These are phyloP conservation scores for Scarus forsteni DNA, from an alignment of 2,797 vertebrate genomes.

Conservation along the genomic window DNA sequence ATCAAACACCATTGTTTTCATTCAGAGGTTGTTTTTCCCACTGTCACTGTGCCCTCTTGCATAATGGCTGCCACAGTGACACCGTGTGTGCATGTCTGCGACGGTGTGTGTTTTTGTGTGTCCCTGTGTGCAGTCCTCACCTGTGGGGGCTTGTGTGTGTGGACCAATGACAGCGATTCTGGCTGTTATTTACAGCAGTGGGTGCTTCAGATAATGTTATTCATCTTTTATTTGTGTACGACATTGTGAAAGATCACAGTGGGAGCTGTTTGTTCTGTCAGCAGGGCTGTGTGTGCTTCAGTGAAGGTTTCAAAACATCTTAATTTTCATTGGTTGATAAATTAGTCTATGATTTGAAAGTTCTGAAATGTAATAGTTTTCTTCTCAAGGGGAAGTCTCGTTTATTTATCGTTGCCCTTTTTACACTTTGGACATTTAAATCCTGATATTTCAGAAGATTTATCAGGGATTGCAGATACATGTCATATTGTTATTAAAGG, in stretches of 20 bases:
- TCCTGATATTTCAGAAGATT: too few relatives aligned
- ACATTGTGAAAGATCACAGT: neutral
- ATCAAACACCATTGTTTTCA: slow-evolving; percentile 67
- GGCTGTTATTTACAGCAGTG: slow-evolving; percentile 50
- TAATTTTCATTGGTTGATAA: neutral
- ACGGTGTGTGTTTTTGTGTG: slow-evolving; percentile 2
- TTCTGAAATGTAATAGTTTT: too few relatives aligned
- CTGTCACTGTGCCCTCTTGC: slow-evolving; percentile 66
- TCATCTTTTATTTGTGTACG: slow-evolving; percentile 15
- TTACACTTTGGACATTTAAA: too few relatives aligned
- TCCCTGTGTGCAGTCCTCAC: neutral
- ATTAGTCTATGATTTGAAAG: neutral
- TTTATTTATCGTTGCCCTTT: too few relatives aligned
- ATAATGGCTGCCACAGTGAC: slow-evolving; percentile 47
- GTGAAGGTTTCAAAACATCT: neutral
- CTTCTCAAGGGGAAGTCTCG: too few relatives aligned
- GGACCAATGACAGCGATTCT: slow-evolving; percentile 24
- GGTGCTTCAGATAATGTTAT: slow-evolving; percentile 45
- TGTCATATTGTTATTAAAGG: too few relatives aligned
- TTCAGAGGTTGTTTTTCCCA: slow-evolving; percentile 69
- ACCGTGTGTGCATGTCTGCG: slow-evolving; percentile 17
- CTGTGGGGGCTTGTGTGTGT: slow-evolving; percentile 24
- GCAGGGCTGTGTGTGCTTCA: neutral
- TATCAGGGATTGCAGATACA: too few relatives aligned
- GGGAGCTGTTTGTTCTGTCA: slow-evolving; percentile 13